These are phyloP conservation scores for Salvelinus fontinalis DNA, from an alignment of 2,113 vertebrate species.

Conservation along the genomic window DNA sequence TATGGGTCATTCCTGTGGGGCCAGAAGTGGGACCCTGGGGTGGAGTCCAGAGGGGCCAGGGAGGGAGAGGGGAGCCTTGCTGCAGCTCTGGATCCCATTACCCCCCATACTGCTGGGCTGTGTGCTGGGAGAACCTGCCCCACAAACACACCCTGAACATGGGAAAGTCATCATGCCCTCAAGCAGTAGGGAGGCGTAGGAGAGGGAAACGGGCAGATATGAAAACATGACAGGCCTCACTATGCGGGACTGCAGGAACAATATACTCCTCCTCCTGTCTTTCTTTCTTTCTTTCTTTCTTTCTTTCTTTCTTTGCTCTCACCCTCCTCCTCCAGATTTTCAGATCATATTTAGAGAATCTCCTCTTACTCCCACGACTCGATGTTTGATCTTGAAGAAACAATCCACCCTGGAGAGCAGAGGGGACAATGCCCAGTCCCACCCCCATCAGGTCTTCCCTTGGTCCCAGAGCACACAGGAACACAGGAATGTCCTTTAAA, in stretches of 20 bases:
- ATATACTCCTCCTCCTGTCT: constrained; percentile 39
- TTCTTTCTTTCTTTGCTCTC: neutral
- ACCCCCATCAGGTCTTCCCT: constrained; percentile 28
- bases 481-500: constrained; percentile 60
- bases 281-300: neutral
- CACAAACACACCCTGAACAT: constrained; percentile 55
- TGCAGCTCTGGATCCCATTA: constrained; percentile 32
- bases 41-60: constrained; percentile 22
- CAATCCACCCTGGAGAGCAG: constrained; percentile 54
- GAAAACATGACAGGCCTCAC: constrained; percentile 72
- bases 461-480: constrained; percentile 39
- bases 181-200: constrained; percentile 65
- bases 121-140: constrained; percentile 58
- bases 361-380: constrained; percentile 42
- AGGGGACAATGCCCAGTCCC: constrained; percentile 52
- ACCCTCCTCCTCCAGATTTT: constrained; percentile 16
- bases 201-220: constrained; percentile 40
- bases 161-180: constrained; percentile 66
- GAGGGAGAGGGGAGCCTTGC: constrained; percentile 20
- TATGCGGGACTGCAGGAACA: constrained; percentile 60
- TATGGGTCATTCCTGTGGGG: constrained; percentile 39
- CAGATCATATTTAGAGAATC: constrained; percentile 39
- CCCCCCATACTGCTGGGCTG: constrained; percentile 26
- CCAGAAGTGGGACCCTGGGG: constrained; percentile 1
- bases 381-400: constrained; percentile 64